phyloP scores from a whole-genome alignment of 2,888 invertebrate species.

The Xanthorhoe designata region DNA sequence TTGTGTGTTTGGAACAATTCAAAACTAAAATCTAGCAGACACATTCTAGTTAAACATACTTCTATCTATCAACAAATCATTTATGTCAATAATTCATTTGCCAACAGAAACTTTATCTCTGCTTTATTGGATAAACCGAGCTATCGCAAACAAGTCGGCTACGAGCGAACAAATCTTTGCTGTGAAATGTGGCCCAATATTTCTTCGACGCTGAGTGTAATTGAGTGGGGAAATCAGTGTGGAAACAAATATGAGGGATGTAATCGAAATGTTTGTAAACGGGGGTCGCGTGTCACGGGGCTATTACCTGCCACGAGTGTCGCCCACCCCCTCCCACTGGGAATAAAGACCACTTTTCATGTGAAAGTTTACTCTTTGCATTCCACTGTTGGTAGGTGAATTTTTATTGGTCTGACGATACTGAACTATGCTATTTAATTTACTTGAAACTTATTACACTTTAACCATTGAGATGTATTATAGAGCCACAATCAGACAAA shows the following conservation, averaged over 20 bases:
- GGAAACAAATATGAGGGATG: conserved; percentile 78
- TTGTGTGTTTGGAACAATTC: neutral
- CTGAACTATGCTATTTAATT: conserved; percentile 24
- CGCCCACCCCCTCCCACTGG: conserved; percentile 49
- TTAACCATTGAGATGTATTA: too few relatives aligned
- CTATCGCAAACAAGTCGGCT: conserved; percentile 34
- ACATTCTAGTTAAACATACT: neutral
- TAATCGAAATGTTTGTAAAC: conserved; percentile 82
- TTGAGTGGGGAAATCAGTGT: conserved; percentile 67
- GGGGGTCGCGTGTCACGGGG: conserved; percentile 73
- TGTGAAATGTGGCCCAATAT: conserved; percentile 37
- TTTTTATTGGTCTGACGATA: conserved; percentile 39
- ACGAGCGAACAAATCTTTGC: conserved; percentile 33
- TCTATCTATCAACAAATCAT: conserved; percentile 25
- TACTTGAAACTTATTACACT: conserved; percentile 16
- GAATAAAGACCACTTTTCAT: conserved; percentile 53
- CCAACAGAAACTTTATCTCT: conserved; percentile 28
- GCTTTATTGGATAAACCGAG: conserved; percentile 28
- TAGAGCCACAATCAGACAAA: too few relatives aligned
- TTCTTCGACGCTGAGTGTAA: conserved; percentile 51
- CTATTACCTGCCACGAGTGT: conserved; percentile 65
- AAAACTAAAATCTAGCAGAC: neutral
- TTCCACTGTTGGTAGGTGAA: conserved; percentile 39
- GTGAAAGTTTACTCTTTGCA: conserved; percentile 45
- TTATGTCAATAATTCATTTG: conserved; percentile 27